Conservation (phyloP, 2,888 invertebrate genomes). For the Lasioglossum figueresi region DNA sequence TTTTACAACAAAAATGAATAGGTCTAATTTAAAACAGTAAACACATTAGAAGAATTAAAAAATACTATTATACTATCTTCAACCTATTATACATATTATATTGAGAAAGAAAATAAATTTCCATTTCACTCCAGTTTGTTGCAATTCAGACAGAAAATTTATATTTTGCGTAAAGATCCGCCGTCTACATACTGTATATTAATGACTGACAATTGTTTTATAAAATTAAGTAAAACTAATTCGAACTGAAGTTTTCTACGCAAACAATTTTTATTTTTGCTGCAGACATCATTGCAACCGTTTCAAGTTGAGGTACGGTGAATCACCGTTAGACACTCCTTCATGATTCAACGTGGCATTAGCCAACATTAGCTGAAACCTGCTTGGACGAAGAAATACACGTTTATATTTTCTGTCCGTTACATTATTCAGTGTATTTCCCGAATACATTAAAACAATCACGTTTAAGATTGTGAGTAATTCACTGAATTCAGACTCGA, state of each 20-base stretch:
- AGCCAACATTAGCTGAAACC: not conserved
- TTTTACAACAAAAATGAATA: no score
- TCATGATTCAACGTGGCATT: slow-evolving; percentile 5
- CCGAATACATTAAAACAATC: not conserved
- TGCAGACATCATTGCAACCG: not conserved
- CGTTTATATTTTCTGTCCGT: not conserved
- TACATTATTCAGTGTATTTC: not conserved
- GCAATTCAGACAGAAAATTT: no score
- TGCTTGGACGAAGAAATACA: not conserved
- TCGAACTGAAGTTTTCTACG: not conserved
- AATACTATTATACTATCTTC: no score
- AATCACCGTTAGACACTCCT: slow-evolving; percentile 13
- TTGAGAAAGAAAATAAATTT: no score
- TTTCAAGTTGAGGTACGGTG: slow-evolving; percentile 6
- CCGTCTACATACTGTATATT: no score
- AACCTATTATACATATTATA: no score
- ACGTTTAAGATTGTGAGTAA: not conserved
- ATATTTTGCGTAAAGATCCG: no score
- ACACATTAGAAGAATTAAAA: no score
- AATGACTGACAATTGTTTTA: no score
- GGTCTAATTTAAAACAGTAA: no score
- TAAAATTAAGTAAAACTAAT: not conserved
- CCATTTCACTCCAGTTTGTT: no score
- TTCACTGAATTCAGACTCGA: not conserved
- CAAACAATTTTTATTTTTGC: not conserved